Base-by-base conservation (phyloP, 1,140 invertebrate genomes). In the Zelostemma sp. region DNA sequence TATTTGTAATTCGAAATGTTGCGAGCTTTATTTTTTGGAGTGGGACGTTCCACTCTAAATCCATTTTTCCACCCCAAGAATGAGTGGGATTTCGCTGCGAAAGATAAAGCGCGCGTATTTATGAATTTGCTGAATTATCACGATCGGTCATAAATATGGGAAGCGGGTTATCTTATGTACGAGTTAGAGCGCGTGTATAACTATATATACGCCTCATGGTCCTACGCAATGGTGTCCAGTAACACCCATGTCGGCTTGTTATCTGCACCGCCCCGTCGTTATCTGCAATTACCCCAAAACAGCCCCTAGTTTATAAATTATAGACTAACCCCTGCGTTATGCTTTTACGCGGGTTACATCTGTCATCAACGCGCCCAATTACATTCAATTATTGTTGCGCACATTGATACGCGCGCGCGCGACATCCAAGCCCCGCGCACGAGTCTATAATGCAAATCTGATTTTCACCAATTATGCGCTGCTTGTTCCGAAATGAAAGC, bases 201-300 rank as follows among this genome's bases (percentile, higher is more conserved):
- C 51, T 53, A 59, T 51, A 59, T n/a, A 49, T 61, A 76, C 74
- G 68, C n/a, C 74, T 77, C 75, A 80, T 78, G 75, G 72, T 75
- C 73, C 64, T 77, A 75, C 72, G 64, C n/a, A n/a, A n/a, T n/a
- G 77, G 79, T 84, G 81, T 85, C 80, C 75, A 79, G 77, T 85
- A 75, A 81, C 83, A 84, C 83, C 82, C 82, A 82, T 81, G 80
- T 83, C 77, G 81, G 81, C 83, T 85, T 81, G 83, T 85, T 85
- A 85, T 83, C 81, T 79, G 79, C 57, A 79, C 77, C 80, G 79
- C 82, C 82, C 80, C 77, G 77, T 80, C 83, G 81, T 85, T 84
- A 85, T 84, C 82, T 80, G 81, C 82, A 85, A 85, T 85, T 85
- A 85, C 81, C 81, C 82, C 76, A 83, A 84, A 83, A 84, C 81